Evolutionary conservation across 2,797 vertebrate genomes (phyloP).

Genomic region (Acanthis flammea): DNA sequence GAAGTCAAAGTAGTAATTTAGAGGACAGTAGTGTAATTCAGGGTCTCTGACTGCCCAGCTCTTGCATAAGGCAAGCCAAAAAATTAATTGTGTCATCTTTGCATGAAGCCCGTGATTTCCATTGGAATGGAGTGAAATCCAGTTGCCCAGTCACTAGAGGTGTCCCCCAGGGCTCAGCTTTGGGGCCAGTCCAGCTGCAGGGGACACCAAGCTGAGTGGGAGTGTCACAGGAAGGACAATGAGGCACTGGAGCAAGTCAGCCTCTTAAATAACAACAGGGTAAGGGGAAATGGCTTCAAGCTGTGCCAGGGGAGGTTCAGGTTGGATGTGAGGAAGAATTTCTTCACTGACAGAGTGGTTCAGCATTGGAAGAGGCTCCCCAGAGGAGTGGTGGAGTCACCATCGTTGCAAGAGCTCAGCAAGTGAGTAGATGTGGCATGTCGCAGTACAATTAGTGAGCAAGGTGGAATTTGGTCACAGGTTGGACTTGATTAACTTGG

Average conservation of each 20-base stretch:
- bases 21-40: neutral
- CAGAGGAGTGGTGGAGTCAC: neutral
- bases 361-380: neutral
- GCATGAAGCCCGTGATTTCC: neutral
- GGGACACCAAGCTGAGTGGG: neutral
- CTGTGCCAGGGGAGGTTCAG: neutral
- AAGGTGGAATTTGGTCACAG: neutral
- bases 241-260: neutral
- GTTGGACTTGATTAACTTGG: neutral
- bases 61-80: neutral
- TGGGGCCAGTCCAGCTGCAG: neutral
- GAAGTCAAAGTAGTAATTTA: neutral
- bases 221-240: neutral
- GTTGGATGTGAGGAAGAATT: neutral
- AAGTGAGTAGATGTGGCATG: neutral
- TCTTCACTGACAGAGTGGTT: neutral
- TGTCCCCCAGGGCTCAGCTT: neutral
- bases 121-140: neutral
- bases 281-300: neutral
- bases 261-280: neutral
- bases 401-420: neutral
- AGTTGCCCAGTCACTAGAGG: neutral
- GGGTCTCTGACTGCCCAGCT: neutral
- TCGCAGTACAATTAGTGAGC: rapidly evolving
- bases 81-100: neutral